phyloP scores from a whole-genome alignment of 2,888 invertebrate species.

The Diarsia brunnea region DNA sequence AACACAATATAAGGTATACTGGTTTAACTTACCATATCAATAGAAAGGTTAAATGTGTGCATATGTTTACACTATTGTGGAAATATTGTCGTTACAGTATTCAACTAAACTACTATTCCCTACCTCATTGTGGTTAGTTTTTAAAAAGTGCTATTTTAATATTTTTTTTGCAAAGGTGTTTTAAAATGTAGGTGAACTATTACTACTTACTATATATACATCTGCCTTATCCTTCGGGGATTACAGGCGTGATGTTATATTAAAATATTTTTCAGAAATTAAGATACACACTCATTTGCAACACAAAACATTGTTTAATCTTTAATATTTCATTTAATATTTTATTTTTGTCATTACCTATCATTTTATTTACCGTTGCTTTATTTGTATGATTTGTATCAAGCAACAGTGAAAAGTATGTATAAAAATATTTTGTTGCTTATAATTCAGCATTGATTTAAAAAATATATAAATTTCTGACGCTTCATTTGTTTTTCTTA shows the following conservation, averaged over 20 bases:
- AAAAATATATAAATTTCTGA: slow-evolving; percentile 9
- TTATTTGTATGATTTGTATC: slow-evolving; percentile 23
- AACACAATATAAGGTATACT: slow-evolving; percentile 62
- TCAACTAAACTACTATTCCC: slow-evolving; percentile 60
- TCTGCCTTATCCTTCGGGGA: background rate
- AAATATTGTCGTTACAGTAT: slow-evolving; percentile 65
- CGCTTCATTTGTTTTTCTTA: background rate
- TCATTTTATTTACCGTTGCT: slow-evolving; percentile 12
- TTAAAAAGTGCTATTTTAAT: slow-evolving; percentile 38
- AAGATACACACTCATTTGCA: background rate
- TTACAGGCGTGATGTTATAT: background rate
- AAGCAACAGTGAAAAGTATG: slow-evolving; percentile 14
- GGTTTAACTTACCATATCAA: slow-evolving; percentile 64
- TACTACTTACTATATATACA: too few species aligned
- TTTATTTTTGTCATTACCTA: too few species aligned
- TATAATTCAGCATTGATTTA: slow-evolving; percentile 11
- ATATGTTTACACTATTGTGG: slow-evolving; percentile 65
- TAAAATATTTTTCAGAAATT: slow-evolving; percentile 18
- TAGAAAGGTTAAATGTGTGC: slow-evolving; percentile 69
- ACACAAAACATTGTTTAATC: background rate
- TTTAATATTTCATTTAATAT: slow-evolving; percentile 12
- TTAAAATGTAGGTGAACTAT: too few species aligned
- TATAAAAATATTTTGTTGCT: slow-evolving; percentile 22
- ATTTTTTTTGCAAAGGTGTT: background rate
- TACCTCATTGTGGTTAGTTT: slow-evolving; percentile 69